Conservation (phyloP, 2,888 invertebrate species). For the Julus scanicus region DNA sequence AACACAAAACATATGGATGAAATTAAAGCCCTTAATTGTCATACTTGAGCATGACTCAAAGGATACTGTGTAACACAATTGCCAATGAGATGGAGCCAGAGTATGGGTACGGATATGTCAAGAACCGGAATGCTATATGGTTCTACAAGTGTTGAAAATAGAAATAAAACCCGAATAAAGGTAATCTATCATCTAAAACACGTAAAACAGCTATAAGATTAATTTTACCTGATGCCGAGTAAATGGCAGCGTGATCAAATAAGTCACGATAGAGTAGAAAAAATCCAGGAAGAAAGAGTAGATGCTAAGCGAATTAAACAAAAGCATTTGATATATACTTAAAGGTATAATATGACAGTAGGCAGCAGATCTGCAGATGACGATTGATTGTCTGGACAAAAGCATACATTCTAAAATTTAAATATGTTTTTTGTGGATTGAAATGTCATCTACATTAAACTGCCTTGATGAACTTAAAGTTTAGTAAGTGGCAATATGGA, state of each 20-base stretch:
- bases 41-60: conserved; percentile 61
- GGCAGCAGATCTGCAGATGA: neutral
- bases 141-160: conserved; percentile 63
- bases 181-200: neutral
- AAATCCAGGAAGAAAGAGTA: conserved; percentile 90
- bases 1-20: too few relatives aligned
- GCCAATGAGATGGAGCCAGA: conserved; percentile 80
- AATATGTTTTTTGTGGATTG: too few relatives aligned
- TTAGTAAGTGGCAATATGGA: too few relatives aligned
- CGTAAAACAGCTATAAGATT: neutral
- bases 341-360: too few relatives aligned
- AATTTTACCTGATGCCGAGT: conserved; percentile 70
- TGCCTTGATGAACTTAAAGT: too few relatives aligned
- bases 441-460: too few relatives aligned
- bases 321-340: too few relatives aligned
- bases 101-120: conserved; percentile 73
- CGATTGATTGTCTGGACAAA: too few relatives aligned
- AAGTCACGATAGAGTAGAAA: conserved; percentile 82
- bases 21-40: too few relatives aligned
- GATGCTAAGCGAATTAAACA: conserved; percentile 78
- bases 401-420: too few relatives aligned
- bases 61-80: conserved; percentile 90
- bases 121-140: conserved; percentile 72
- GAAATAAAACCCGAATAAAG: neutral
- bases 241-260: conserved; percentile 78